These are phyloP conservation scores for Lucinisca nassula DNA, from an alignment of 2,888 invertebrate genomes.

Conservation along the genomic window DNA sequence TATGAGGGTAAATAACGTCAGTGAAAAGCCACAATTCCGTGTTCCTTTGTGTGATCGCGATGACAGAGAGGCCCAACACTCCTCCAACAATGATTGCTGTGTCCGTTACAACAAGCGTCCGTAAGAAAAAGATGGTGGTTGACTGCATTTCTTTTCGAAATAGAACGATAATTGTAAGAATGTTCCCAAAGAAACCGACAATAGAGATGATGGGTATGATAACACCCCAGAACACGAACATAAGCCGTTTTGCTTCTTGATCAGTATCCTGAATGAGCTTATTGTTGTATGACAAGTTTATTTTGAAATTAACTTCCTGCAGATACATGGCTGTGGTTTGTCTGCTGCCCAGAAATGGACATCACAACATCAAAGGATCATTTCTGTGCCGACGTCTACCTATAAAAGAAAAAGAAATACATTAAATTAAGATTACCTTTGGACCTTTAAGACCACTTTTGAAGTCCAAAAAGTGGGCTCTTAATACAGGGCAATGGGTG, in stretches of 20 bases:
- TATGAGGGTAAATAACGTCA: conserved; percentile 80
- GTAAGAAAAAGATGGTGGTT: conserved; percentile 81
- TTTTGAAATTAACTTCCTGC: conserved; percentile 78
- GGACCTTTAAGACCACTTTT: no score
- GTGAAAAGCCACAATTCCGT: conserved; percentile 75
- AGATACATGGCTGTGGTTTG: conserved; percentile 6
- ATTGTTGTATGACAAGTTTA: conserved; percentile 79
- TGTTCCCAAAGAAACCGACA: conserved; percentile 84
- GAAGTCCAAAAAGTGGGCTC: no score
- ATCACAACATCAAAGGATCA: no score
- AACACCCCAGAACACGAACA: conserved; percentile 83
- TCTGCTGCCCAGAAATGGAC: no score
- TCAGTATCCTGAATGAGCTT: conserved; percentile 74
- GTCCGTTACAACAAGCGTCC: conserved; percentile 82
- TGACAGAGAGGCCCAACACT: conserved; percentile 71
- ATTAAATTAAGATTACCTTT: no score
- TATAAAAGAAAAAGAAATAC: no score
- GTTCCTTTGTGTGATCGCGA: conserved; percentile 73
- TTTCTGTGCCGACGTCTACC: no score
- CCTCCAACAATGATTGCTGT: conserved; percentile 78
- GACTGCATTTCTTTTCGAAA: conserved; percentile 85
- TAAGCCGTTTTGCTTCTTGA: conserved; percentile 67
- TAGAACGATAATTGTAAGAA: conserved; percentile 84
- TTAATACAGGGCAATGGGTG: no score
- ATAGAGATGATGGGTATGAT: conserved; percentile 79